Evolutionary conservation across 2,888 invertebrate species (phyloP), one percentile per base, ranked within the genome.

Genomic region (Tigriopus californicus): DNA sequence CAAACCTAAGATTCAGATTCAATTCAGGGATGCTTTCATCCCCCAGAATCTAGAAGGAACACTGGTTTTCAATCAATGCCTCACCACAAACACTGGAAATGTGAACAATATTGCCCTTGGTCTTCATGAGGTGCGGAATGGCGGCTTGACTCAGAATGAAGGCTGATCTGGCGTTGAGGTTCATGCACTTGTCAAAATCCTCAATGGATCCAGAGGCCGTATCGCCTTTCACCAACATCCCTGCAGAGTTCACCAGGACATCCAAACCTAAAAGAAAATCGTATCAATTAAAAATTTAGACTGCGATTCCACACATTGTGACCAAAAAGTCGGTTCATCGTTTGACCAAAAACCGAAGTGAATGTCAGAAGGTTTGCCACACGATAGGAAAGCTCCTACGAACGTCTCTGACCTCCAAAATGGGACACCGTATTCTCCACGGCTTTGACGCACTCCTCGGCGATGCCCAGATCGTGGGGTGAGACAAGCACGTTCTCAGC

Each of bases 81-180:
- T 3, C 10, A 44, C 44, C 44, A 5, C 15, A 15, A 5, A 44
- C 89, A 70, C 92, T 92, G 1, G 94, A 95, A 0, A 97, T 85
- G 70, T 95, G 97, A 0, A 97, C 91, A 65, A 94, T 83, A 64
- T 81, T 86, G n/a, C 91, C 91, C 71, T 87, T 84, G 0, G 81
- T 78, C 61, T 68, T 78, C 15, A 63, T 74, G 20, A 95, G 75
- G 72, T 91, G 80, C 0, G 94, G 92, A 0, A 86, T 83, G 3
- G 90, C 85, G 54, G 91, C 70, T 80, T 84, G 85, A 0, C 89
- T 91, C 63, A 94, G 70, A 61, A 67, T 61, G 49, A 68, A 67
- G 12, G 67, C 66, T 52, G 68, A 73, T 62, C 90, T 80, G 0
- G 91, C 82, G 71, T 97, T 97, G 1, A 84, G 79, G 67, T 87